A percentile compares a stretch with the other conserved stretches of the same genome.
Conservation (phyloP, 2,113 vertebrate species). For the Callionymus lyra region DNA sequence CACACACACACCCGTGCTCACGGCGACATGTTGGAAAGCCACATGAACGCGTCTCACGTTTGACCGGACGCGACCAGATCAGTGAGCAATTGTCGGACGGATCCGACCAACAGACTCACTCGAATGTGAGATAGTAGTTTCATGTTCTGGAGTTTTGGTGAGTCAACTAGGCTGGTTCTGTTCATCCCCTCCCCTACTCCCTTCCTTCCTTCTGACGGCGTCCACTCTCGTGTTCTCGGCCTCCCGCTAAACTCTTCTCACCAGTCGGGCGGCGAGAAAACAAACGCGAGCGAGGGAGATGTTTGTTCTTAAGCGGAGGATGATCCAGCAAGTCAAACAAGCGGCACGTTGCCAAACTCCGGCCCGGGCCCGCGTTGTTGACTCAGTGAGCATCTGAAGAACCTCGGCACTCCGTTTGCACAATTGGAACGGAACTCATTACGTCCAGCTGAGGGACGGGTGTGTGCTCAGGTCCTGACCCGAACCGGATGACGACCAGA, state of each 20-base stretch:
- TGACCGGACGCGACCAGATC: too few species aligned
- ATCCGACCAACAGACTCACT: too few species aligned
- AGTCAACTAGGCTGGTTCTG: slow-evolving; percentile 2
- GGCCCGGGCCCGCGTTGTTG: slow-evolving; percentile 48
- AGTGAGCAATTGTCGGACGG: too few species aligned
- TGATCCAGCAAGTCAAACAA: slow-evolving; percentile 69
- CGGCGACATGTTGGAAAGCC: slow-evolving; percentile 53
- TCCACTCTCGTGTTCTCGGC: neutral
- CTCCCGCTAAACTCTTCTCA: neutral
- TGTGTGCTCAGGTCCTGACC: slow-evolving; percentile 21
- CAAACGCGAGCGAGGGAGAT: slow-evolving; percentile 34
- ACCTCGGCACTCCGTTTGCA: slow-evolving; percentile 30
- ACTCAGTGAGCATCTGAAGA: slow-evolving; percentile 41
- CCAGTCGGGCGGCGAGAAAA: neutral
- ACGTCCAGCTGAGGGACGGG: slow-evolving; percentile 27
- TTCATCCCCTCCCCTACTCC: neutral
- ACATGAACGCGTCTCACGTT: slow-evolving; percentile 43
- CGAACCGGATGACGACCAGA: neutral
- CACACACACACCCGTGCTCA: slow-evolving; percentile 28
- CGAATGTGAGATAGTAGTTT: too few species aligned
- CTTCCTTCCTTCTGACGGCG: neutral
- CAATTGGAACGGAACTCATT: slow-evolving; percentile 31
- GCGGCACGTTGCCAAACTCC: slow-evolving; percentile 56
- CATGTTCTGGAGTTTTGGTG: too few species aligned
- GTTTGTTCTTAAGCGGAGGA: slow-evolving; percentile 61